Base-by-base conservation (phyloP, 2,888 invertebrate genomes). In the Thera britannica region DNA sequence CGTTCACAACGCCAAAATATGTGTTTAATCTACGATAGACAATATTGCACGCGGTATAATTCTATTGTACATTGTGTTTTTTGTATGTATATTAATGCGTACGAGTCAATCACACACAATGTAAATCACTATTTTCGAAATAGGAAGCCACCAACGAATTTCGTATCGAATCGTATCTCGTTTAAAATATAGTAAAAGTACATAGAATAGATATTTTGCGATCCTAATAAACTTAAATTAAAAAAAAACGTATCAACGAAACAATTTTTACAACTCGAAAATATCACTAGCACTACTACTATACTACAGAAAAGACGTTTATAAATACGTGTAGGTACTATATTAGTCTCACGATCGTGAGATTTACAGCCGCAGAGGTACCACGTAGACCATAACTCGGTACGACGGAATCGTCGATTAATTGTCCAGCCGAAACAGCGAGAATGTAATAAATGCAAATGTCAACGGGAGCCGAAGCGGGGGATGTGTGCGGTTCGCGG, bases 1-100 rank as follows among this genome's bases (percentile, higher is more conserved):
- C 93, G 92, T 93, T 93, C 91, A 93, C 91, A 93, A 93, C 93
- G 93, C 90, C 90, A 90, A 91, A 87, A 89, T 87, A 90, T 90
- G 84, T 90, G 84, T 90, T 83, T 85, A 75, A 65, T 75, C 71
- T 75, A 75, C 83, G 87, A 36, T 86, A 91, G 89, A 90, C 94
- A 94, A 90, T 95, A 94, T 94, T 93, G 93, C 93, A 93, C 93
- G 87, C 85, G 84, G 87, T 90, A 87, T 87, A 88, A 85, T 83
- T 86, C 85, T 90, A 90, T 90, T 85, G 90, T 91, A 90, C 86
- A 87, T 83, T 77, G 78, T 85, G 84, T 82, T 2, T 46, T 9
- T 82, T 82, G 83, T 83, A 82, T 82, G 83, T 83, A 83, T 84
- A 86, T 85, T 84, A 86, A 69, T 83, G 84, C 85, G 87, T 81